Conservation (phyloP, 1,140 invertebrate species). For the Steinernema khuongi region DNA sequence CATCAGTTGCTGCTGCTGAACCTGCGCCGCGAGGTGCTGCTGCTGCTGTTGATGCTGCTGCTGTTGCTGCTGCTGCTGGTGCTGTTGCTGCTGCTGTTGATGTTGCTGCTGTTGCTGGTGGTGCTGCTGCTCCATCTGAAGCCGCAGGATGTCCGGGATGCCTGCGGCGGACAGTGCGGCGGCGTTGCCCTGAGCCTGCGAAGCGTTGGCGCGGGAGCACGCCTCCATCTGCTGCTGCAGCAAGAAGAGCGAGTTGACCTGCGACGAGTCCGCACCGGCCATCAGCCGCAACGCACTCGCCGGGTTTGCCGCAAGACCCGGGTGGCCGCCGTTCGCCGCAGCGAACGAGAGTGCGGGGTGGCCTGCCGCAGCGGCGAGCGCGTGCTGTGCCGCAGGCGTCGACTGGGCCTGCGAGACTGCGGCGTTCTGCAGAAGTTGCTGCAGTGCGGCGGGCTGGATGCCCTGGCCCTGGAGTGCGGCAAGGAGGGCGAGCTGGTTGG, state of each 20-base stretch:
- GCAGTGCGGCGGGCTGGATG: background rate
- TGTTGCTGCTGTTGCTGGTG: background rate
- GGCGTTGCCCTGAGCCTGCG: background rate
- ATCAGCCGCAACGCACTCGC: background rate
- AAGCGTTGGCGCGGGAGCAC: background rate
- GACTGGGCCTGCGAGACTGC: background rate
- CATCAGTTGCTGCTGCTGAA: background rate
- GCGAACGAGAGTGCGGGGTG: background rate
- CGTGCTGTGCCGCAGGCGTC: background rate
- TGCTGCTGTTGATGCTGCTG: background rate
- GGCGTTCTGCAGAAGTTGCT: background rate
- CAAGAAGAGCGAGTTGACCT: background rate
- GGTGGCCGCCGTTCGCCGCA: background rate
- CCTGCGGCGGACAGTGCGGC: background rate
- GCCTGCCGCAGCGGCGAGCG: background rate
- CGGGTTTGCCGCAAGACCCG: background rate
- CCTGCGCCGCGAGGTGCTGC: background rate
- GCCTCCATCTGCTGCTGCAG: constrained; percentile 10
- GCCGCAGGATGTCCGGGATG: background rate
- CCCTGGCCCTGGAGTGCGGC: background rate
- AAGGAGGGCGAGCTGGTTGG: background rate
- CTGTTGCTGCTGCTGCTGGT: background rate
- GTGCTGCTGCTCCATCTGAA: constrained; percentile 5
- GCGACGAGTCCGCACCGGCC: background rate
- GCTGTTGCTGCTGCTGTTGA: background rate